These are phyloP conservation scores for Xanthia togata DNA, from an alignment of 2,888 invertebrate species.

Conservation along the genomic window DNA sequence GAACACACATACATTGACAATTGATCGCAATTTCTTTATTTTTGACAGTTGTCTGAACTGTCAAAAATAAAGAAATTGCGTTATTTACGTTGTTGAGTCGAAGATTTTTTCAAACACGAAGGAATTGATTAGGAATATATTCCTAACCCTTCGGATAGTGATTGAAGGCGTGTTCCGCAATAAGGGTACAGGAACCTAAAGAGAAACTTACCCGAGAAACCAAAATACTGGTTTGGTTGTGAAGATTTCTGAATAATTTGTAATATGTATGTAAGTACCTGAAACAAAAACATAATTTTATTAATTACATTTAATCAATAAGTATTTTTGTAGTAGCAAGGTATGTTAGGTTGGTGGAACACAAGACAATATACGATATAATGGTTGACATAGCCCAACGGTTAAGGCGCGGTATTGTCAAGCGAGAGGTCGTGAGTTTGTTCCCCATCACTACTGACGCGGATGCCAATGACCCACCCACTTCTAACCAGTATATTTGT, in stretches of 20 bases:
- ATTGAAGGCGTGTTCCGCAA: neutral
- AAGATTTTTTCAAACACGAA: neutral
- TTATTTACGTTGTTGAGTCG: too few species aligned
- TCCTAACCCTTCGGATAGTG: neutral
- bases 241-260: neutral
- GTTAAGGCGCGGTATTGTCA: neutral
- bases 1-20: too few species aligned
- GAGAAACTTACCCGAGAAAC: neutral
- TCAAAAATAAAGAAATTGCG: too few species aligned
- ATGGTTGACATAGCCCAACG: neutral
- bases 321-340: neutral
- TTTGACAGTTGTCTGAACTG: too few species aligned
- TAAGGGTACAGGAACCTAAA: neutral
- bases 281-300: neutral
- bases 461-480: neutral
- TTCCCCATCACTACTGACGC: neutral
- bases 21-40: too few species aligned
- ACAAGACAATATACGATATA: neutral
- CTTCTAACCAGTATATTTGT: too few species aligned
- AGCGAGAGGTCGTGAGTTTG: neutral
- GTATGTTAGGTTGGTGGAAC: neutral
- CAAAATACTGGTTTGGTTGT: rapidly evolving
- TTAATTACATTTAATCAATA: neutral
- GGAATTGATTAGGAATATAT: neutral
- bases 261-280: slow-evolving; percentile 7